Conservation (phyloP, 2,797 vertebrate species). For the Bovichtus diacanthus region DNA sequence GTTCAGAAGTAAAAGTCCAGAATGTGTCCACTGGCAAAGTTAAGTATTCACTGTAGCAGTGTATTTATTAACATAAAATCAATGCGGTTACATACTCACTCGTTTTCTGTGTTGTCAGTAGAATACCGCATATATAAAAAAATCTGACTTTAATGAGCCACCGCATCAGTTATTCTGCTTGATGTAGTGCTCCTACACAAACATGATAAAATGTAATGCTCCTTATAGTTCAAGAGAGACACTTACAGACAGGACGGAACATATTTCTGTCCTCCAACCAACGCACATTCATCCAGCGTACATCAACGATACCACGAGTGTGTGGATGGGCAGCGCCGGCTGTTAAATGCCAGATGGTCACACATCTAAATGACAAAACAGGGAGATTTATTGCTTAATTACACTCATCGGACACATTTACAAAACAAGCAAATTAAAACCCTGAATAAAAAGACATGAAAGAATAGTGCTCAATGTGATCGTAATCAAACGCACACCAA, state of each 20-base stretch:
- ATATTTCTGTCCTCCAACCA: constrained; percentile 1
- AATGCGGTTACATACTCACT: not conserved
- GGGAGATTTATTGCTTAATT: constrained; percentile 55
- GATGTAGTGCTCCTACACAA: constrained; percentile 21
- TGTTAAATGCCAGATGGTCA: constrained; percentile 46
- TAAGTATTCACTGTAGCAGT: not conserved
- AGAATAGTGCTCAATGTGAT: constrained; percentile 5
- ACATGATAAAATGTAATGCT: constrained; percentile 20
- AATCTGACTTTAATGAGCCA: constrained; percentile 26
- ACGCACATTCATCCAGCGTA: not conserved
- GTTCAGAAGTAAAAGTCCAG: not conserved
- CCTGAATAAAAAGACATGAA: constrained; percentile 21
- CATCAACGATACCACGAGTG: not conserved
- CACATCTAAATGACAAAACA: constrained; percentile 47
- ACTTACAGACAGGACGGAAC: not conserved
- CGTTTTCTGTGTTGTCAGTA: constrained; percentile 9
- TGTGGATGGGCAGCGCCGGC: not conserved
- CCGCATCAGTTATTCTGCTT: constrained; percentile 30
- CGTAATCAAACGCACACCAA: constrained; percentile 27
- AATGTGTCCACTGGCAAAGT: not conserved
- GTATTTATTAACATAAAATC: constrained; percentile 1
- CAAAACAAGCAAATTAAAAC: constrained; percentile 36
- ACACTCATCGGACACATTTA: constrained; percentile 22
- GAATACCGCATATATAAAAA: constrained; percentile 18
- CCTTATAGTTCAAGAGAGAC: constrained; percentile 19